Base-by-base conservation (phyloP, 2,888 invertebrate genomes). In the Lycia hirtaria region DNA sequence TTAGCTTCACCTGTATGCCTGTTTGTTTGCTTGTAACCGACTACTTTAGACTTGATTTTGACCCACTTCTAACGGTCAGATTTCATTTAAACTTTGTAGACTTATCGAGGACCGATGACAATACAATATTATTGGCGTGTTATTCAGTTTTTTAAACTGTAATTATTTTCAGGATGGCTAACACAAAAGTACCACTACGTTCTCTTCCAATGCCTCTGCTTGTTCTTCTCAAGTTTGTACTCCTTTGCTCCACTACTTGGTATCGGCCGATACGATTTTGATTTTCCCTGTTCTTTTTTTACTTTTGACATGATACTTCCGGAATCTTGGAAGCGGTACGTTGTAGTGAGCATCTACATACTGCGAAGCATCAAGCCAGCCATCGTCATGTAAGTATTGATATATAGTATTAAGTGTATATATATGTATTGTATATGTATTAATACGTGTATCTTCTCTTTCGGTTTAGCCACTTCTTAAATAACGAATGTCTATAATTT, bases 261-360 rank as follows among this genome's bases (percentile, higher is more conserved):
- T n/a, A 58, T 87, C 33, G 91, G 91, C 17, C 71, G 73, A 12
- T 93, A 84, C 66, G 80, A 71, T 0, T 78, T 78, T 40, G 92
- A 92, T 64, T 87, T 90, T 43, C 76, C 85, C 6, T 92, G 93
- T 43, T 73, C 79, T 9, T 73, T 76, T 1, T 93, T 89, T 62
- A 83, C 86, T 3, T 80, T 85, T 45, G 85, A 92, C 58, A 74
- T 92, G 83, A 73, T 82, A 26, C 62, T 88, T 56, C 80, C 85
- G 4, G 64, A 71, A 0, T 69, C 70, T 7, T 83, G 78, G 82
- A 73, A 80, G 55, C 80, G 71, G 62, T 81, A 80, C 43, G 57
- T 83, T 33, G 78, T 86, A 6, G 44, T 87, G 1, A 52, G 71
- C 2, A 70, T 91, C 38, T 83, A 85, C 62, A 33, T 84, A 10